A percentile compares a stretch with the other conserved stretches of the same genome.
These are phyloP conservation scores for Anodontia alba DNA, from an alignment of 2,888 invertebrate species.

Conservation along the genomic window DNA sequence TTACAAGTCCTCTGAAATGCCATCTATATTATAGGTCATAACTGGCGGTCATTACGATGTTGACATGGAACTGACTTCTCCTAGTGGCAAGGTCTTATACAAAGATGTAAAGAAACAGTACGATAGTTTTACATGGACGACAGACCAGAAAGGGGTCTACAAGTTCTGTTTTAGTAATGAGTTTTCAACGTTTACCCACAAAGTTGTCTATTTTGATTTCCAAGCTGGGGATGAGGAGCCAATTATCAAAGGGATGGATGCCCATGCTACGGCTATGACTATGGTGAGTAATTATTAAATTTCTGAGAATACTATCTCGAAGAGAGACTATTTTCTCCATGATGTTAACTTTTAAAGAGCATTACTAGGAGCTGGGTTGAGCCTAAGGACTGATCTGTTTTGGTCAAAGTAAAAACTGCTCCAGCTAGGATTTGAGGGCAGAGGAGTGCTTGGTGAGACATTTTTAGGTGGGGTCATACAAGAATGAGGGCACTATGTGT, in stretches of 20 bases:
- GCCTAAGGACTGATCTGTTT: no score
- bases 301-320: neutral
- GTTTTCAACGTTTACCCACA: conserved; percentile 99
- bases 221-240: conserved; percentile 95
- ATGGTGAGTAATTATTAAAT: conserved; percentile 84
- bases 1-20: no score
- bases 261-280: conserved; percentile 92
- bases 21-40: conserved; percentile 95
- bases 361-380: no score
- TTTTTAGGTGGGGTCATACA: no score
- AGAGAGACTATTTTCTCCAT: no score
- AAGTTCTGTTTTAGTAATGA: conserved; percentile 96
- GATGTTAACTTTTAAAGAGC: no score
- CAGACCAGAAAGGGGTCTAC: conserved; percentile 80
- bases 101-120: conserved; percentile 97
- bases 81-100: conserved; percentile 94
- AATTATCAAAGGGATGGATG: conserved; percentile 87
- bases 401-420: no score
- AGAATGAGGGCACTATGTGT: no score
- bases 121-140: conserved; percentile 91
- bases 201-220: conserved; percentile 99
- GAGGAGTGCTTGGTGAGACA: no score
- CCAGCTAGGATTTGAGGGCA: no score
- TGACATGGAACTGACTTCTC: conserved; percentile 95
- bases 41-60: conserved; percentile 99